Conservation (phyloP, 2,888 invertebrate genomes). For the Pyrocoelia pectoralis region DNA sequence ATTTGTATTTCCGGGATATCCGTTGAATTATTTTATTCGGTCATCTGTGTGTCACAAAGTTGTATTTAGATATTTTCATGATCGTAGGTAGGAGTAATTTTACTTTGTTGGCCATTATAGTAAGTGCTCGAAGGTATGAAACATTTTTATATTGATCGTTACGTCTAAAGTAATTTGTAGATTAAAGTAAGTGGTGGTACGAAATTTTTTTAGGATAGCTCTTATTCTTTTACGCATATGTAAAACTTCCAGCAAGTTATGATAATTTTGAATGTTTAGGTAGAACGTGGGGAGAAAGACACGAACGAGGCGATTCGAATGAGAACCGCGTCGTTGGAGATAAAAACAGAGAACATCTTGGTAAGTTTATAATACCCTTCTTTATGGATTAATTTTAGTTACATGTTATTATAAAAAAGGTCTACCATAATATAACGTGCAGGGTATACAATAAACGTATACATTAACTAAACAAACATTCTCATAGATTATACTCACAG, state of each 20-base stretch:
- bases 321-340: slow-evolving; percentile 60
- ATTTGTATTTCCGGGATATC: slow-evolving; percentile 11
- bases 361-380: slow-evolving; percentile 21
- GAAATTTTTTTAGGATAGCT: slow-evolving; percentile 22
- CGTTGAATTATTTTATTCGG: slow-evolving; percentile 20
- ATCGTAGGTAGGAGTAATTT: slow-evolving; percentile 16
- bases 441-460: neutral
- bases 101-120: slow-evolving; percentile 33
- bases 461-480: neutral
- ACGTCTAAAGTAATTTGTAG: slow-evolving; percentile 23
- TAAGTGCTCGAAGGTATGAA: slow-evolving; percentile 32
- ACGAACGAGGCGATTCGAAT: slow-evolving; percentile 48
- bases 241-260: slow-evolving; percentile 29
- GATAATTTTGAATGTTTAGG: slow-evolving; percentile 44
- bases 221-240: slow-evolving; percentile 32
- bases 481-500: neutral
- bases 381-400: slow-evolving; percentile 11
- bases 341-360: slow-evolving; percentile 44
- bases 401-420: slow-evolving; percentile 6
- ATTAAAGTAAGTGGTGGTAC: slow-evolving; percentile 23
- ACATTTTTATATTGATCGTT: slow-evolving; percentile 27
- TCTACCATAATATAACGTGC: neutral
- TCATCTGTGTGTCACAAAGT: slow-evolving; percentile 25
- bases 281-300: slow-evolving; percentile 48
- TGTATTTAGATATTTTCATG: slow-evolving; percentile 23